These are phyloP conservation scores for Acinonyx jubatus DNA, from an alignment of 2,113 vertebrate genomes.

Conservation along the genomic window DNA sequence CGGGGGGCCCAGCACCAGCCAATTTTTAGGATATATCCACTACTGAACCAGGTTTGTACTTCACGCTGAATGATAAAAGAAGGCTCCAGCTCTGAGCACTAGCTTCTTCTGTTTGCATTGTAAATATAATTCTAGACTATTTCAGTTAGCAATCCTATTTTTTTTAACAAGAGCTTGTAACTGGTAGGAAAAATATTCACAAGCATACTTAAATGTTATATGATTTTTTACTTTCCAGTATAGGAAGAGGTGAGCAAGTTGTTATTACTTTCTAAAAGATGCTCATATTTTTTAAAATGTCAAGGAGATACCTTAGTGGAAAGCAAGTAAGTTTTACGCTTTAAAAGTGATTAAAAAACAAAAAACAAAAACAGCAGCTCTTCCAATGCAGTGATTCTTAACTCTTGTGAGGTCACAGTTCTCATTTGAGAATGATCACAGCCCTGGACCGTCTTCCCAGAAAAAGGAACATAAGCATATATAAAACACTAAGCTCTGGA, in stretches of 20 bases:
- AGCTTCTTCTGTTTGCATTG: neutral
- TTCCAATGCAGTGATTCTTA: neutral
- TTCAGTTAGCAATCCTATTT: neutral
- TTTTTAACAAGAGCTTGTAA: conserved; percentile 43
- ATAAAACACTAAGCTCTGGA: neutral
- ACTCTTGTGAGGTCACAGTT: neutral
- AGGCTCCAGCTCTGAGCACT: neutral
- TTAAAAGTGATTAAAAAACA: neutral
- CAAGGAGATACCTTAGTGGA: neutral
- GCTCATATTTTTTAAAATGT: neutral
- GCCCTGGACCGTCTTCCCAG: neutral
- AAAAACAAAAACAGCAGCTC: neutral
- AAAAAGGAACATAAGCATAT: rapidly evolving
- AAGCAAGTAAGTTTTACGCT: conserved; percentile 25
- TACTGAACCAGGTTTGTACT: neutral
- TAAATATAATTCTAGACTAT: conserved; percentile 17
- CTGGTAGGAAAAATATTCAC: neutral
- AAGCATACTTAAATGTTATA: neutral
- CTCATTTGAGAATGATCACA: neutral
- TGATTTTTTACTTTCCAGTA: neutral
- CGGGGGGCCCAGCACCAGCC: neutral
- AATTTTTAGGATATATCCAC: neutral
- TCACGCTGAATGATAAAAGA: neutral
- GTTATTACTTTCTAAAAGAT: conserved; percentile 10
- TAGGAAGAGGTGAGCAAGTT: neutral